Base-by-base conservation (phyloP, 2,888 invertebrate species). In the Dastarcus helophoroides region DNA sequence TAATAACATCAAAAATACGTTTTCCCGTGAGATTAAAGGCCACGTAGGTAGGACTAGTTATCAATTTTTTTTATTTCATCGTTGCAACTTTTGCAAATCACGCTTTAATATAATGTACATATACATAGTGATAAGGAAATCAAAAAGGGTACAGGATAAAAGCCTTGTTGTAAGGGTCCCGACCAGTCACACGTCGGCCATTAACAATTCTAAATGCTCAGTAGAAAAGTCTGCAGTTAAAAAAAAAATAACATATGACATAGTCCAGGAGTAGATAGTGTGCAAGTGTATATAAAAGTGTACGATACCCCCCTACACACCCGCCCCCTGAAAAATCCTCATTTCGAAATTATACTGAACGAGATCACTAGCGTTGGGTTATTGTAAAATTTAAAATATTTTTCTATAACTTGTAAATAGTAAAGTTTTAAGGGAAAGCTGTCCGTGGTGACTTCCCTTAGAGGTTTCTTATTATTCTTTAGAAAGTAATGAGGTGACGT, bases 131-230 rank as follows among this genome's bases (percentile, higher is more conserved):
- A n/a, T 17, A 7, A 17, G n/a, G 6, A 17, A 7, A 17, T 17
- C n/a, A n/a, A 17, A 17, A 17, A n/a, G 12, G 22, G 22, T 22
- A 32, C 14, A 21, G 26, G 11, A n/a, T 10, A 11, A 11, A 9
- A 29, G 19, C n/a, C 26, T 27, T 31, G 31, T 28, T 30, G 21
- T 25, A 31, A 33, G 35, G 33, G 26, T 36, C 26, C 16, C 25
- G 32, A 32, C 32, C 23, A 34, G 19, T 29, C 36, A 33, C 36
- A 35, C 35, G 33, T 29, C 38, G 36, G 36, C 40, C 32, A 32
- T 29, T 13, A 45, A 51, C 52, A 56, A 60, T 61, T 61, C 61
- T 60, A 60, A 61, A 61, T 56, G 61, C 61, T 60, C 60, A 60
- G 47, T 56, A 56, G 53, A 48, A 44, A 46, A 47, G 44, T 51